These are phyloP conservation scores for Craseonycteris thonglongyai DNA, from an alignment of 2,113 vertebrate species.

Conservation along the genomic window DNA sequence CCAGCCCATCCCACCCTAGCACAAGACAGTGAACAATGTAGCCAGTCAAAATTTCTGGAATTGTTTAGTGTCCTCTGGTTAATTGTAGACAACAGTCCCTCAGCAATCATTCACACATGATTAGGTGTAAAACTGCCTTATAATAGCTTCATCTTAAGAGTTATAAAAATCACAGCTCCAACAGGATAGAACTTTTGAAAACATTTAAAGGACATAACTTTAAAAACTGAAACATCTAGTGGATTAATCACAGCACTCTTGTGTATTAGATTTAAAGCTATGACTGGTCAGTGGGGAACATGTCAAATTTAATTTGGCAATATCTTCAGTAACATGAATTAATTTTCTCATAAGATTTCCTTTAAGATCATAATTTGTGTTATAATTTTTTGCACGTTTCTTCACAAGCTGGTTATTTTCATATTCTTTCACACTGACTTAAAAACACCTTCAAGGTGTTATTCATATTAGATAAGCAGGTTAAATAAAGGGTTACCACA, in stretches of 20 bases:
- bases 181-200: background rate
- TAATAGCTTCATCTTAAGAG: background rate
- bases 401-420: background rate
- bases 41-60: background rate
- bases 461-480: background rate
- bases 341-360: background rate
- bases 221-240: background rate
- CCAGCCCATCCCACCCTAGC: background rate
- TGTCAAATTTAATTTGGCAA: background rate
- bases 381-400: background rate
- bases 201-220: conserved; percentile 7
- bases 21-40: background rate
- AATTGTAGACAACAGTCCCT: background rate
- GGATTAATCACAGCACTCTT: background rate
- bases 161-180: background rate
- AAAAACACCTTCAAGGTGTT: background rate
- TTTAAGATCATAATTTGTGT: background rate
- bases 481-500: conserved; percentile 31
- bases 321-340: background rate
- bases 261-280: background rate
- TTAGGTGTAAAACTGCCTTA: background rate
- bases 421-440: background rate
- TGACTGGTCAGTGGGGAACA: background rate
- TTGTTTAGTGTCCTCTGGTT: background rate
- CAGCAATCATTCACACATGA: background rate